Base-by-base conservation (phyloP, 2,888 invertebrate species). In the Meiosimyza decipiens region DNA sequence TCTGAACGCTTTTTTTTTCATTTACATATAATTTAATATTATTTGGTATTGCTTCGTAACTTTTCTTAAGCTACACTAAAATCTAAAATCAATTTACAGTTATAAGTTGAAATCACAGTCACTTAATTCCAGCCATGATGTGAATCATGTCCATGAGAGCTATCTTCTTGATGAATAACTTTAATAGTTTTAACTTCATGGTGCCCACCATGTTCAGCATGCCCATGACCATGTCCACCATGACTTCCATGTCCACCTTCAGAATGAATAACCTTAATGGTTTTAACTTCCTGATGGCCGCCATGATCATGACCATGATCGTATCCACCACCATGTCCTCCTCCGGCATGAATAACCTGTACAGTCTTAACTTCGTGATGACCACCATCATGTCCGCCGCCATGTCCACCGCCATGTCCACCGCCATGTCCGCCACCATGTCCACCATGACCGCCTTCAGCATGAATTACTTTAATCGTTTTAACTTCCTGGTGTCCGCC, bases 251-350 rank as follows among this genome's bases (percentile, higher is more conserved):
- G 70, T 47, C 77, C 79, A 11, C 60, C 72, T 22, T 74, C 75
- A 4, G 77, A 76, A 62, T 76, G 77, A 64, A 80, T 76, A 7
- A 80, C 77, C 73, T 80, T 79, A 33, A 78, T 76, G 63, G 77
- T 77, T 72, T 79, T 76, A 16, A 79, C 78, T 55, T 80, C 72
- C 62, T 80, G 69, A 33, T 70, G 64, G 9, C 50, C 57, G 6
- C 33, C 55, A n/a, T 59, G 54, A 13, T 15, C 59, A 22, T 63
- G 60, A 9, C 49, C 55, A n/a, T 64, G 49, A 15, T 7, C 22
- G 6, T 51, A 50, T 13, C 12, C 18, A 13, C 70, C 69, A 15
- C 51, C 52, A 22, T 59, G 50, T 40, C 67, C 57, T 47, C 57
- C 67, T 12, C 13, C 22, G 47, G 3, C 50, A 22, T 47, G 74